Evolutionary conservation across 2,888 invertebrate genomes (phyloP).

Genomic region (Dysmachus trigonus): DNA sequence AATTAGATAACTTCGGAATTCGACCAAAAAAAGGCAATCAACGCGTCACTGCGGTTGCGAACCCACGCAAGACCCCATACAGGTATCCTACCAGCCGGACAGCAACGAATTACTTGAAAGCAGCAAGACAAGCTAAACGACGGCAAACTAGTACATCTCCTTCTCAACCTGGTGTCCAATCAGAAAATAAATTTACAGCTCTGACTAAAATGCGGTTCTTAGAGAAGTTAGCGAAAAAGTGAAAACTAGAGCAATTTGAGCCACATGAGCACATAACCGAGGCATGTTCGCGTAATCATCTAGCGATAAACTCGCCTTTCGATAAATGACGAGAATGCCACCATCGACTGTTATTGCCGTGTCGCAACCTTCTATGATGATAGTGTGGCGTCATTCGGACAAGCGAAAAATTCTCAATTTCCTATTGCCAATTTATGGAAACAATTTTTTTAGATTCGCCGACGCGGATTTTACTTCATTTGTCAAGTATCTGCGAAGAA

Average conservation of each 20-base stretch:
- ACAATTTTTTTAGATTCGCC: not conserved
- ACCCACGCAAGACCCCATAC: slow-evolving; percentile 21
- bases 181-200: slow-evolving; percentile 31
- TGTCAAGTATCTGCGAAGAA: not conserved
- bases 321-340: not conserved
- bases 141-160: slow-evolving; percentile 39
- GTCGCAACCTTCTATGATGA: not conserved
- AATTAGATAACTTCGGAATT: slow-evolving; percentile 27
- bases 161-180: slow-evolving; percentile 14
- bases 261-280: slow-evolving; percentile 9
- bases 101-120: slow-evolving; percentile 8
- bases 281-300: not conserved
- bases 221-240: slow-evolving; percentile 37
- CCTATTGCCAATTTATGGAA: slow-evolving; percentile 4
- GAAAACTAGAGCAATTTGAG: slow-evolving; percentile 42
- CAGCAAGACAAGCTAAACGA: not conserved
- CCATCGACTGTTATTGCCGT: not conserved
- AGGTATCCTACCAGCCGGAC: slow-evolving; percentile 7
- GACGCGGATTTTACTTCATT: not conserved
- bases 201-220: slow-evolving; percentile 38
- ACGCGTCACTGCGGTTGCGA: slow-evolving; percentile 30
- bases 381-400: not conserved
- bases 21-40: slow-evolving; percentile 8
- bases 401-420: not conserved
- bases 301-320: slow-evolving; percentile 1